Percentiles rank a stretch among this genome's conserved stretches.
phyloP scores from a whole-genome alignment of 2,113 vertebrate species.

The Leptosomus discolor region DNA sequence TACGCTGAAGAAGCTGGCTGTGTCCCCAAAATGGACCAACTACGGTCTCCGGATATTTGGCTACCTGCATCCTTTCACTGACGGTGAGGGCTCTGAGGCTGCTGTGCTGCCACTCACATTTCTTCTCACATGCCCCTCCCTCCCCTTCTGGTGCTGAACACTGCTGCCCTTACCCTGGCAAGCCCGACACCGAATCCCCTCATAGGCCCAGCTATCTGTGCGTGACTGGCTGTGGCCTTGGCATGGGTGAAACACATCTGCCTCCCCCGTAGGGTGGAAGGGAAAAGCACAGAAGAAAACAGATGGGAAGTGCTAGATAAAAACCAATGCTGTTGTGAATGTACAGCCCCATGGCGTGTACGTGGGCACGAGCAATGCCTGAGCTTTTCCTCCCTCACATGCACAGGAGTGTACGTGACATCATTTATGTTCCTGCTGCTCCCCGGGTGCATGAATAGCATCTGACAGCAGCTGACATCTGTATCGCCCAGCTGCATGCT shows the following conservation, averaged over 20 bases:
- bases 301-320: not conserved
- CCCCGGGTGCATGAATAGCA: not conserved
- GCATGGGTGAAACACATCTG: not conserved
- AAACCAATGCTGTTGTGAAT: not conserved
- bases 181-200: accelerated
- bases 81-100: constrained; percentile 75
- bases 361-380: not conserved
- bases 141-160: constrained; percentile 60
- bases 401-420: not conserved
- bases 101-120: accelerated
- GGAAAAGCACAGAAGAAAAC: not conserved
- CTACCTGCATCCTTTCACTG: constrained; percentile 85
- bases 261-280: not conserved
- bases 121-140: not conserved
- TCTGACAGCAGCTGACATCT: constrained; percentile 29
- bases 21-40: constrained; percentile 88
- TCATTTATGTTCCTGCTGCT: not conserved
- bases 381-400: not conserved
- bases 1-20: constrained; percentile 85
- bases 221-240: accelerated
- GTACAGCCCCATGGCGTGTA: accelerated
- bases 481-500: not conserved
- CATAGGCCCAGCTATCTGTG: not conserved
- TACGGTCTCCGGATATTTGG: constrained; percentile 95
- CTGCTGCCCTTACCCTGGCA: not conserved